A percentile compares a stretch with the other conserved stretches of the same genome.
Evolutionary conservation across 2,888 invertebrate genomes (phyloP).

Genomic region (Allolobophora icterica): DNA sequence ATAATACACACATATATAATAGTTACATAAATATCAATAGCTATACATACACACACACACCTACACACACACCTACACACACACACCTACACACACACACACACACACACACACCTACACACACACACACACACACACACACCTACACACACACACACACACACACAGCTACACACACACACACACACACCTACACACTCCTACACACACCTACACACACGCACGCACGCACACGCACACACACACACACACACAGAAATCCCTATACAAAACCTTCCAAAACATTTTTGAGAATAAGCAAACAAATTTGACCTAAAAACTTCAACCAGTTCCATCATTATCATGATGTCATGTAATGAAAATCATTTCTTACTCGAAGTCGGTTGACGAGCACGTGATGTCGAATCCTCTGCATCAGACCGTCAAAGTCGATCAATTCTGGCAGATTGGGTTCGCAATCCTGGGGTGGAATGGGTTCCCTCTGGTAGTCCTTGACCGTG

Average conservation of each 20-base stretch:
- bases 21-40: too few species aligned
- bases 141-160: too few species aligned
- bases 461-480: not conserved
- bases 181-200: not conserved
- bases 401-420: slow-evolving; percentile 62
- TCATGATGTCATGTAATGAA: too few species aligned
- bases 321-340: not conserved
- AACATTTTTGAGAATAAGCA: too few species aligned
- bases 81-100: not conserved
- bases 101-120: not conserved
- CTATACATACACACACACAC: too few species aligned
- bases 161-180: not conserved
- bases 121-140: too few species aligned
- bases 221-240: not conserved
- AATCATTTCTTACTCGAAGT: slow-evolving; percentile 50
- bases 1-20: not conserved
- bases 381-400: slow-evolving; percentile 62
- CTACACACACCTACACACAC: too few species aligned
- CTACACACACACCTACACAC: too few species aligned
- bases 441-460: not conserved
- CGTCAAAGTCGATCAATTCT: slow-evolving; percentile 53
- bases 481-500: slow-evolving; percentile 43
- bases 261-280: too few species aligned
- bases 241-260: not conserved
- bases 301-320: not conserved